phyloP scores from a whole-genome alignment of 2,797 vertebrate species.

The Acanthopagrus latus region DNA sequence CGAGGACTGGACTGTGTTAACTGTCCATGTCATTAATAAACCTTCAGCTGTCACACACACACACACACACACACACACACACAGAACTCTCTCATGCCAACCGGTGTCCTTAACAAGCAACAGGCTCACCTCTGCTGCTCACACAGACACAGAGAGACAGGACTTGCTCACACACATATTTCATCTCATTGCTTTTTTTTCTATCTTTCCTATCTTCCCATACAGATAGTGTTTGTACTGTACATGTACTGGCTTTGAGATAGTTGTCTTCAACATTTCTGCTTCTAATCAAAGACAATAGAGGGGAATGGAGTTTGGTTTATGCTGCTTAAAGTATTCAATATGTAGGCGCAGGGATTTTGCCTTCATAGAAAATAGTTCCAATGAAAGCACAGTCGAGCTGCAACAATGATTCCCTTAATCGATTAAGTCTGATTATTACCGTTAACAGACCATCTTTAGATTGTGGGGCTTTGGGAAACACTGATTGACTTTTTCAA shows the following conservation, averaged over 20 bases:
- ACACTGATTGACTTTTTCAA: too few relatives aligned
- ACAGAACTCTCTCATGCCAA: background rate
- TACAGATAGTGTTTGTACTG: background rate
- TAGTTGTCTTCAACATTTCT: background rate
- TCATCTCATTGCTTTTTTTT: background rate
- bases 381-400: background rate
- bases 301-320: background rate
- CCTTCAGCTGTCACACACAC: background rate
- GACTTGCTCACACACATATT: background rate
- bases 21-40: conserved; percentile 17
- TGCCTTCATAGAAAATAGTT: background rate
- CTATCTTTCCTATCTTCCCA: too few relatives aligned
- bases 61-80: background rate
- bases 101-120: conserved; percentile 21
- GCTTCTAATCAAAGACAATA: background rate
- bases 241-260: background rate
- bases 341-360: background rate
- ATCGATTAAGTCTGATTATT: too few relatives aligned
- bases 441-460: too few relatives aligned
- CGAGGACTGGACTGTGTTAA: conserved; percentile 66
- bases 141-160: background rate
- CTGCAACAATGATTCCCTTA: too few relatives aligned
- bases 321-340: background rate
- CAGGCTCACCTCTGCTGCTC: conserved; percentile 20
- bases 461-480: too few relatives aligned